Conservation (phyloP, 37 sponge, comb jelly and placozoan genomes). For the Theonella swinhoei region DNA sequence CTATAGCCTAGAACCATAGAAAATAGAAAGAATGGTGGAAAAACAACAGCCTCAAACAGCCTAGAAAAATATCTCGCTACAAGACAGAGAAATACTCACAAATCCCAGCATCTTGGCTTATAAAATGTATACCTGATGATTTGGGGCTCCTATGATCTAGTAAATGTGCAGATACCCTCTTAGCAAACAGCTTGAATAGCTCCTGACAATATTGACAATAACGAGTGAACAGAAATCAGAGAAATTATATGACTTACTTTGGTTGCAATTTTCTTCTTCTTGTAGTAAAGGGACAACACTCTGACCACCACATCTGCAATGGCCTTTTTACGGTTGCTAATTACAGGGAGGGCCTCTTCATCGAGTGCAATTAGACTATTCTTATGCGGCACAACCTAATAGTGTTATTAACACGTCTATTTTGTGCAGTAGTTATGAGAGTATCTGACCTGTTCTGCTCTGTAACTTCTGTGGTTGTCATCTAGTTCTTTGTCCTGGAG, state of each 20-base stretch:
- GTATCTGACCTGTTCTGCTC: no score
- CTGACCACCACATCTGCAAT: slow-evolving; percentile 72
- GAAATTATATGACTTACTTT: slow-evolving; percentile 69
- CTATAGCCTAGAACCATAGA: no score
- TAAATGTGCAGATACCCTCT: slow-evolving; percentile 51
- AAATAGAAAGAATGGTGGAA: no score
- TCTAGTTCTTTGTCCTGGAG: no score
- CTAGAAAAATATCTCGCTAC: no score
- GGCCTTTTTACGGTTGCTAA: slow-evolving; percentile 9
- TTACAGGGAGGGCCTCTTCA: neutral
- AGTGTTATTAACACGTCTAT: no score
- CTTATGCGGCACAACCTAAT: slow-evolving; percentile 24
- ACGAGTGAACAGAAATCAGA: no score
- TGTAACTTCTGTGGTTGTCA: no score
- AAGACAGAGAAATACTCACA: no score
- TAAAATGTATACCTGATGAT: slow-evolving; percentile 16
- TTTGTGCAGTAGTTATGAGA: no score
- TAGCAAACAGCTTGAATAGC: slow-evolving; percentile 80
- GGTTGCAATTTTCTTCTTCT: slow-evolving; percentile 52
- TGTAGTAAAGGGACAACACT: slow-evolving; percentile 63
- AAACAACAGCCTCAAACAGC: no score
- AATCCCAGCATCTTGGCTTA: no score
- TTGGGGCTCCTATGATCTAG: neutral
- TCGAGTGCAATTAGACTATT: slow-evolving; percentile 24
- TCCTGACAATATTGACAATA: slow-evolving; percentile 58